Conservation (phyloP, 2,888 invertebrate species). For the Netelia fuscicornis region DNA sequence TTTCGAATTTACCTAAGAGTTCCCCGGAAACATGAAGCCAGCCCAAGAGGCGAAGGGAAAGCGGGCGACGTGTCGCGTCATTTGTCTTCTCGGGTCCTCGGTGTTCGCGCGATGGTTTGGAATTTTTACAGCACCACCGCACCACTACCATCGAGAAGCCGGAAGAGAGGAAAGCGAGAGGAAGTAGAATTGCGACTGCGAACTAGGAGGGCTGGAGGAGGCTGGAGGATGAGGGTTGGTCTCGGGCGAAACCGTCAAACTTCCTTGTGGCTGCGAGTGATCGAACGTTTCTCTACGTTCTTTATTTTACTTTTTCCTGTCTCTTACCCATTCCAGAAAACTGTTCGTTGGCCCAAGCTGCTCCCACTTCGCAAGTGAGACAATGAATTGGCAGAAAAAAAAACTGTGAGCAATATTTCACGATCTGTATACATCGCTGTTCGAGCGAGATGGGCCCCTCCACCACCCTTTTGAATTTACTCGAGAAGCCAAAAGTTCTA, state of each 20-base stretch:
- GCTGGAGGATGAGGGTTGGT: neutral
- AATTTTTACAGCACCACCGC: conserved; percentile 55
- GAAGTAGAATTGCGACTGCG: conserved; percentile 24
- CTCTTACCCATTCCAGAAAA: conserved; percentile 29
- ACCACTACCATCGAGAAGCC: conserved; percentile 24
- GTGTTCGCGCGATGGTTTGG: conserved; percentile 55
- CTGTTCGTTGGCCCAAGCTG: neutral
- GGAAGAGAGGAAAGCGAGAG: conserved; percentile 20
- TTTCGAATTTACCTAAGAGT: conserved; percentile 70
- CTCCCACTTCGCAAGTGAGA: conserved; percentile 33
- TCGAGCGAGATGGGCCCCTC: conserved; percentile 23
- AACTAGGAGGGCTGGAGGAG: neutral
- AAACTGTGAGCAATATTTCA: conserved; percentile 52
- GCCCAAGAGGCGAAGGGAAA: conserved; percentile 34
- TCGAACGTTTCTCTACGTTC: conserved; percentile 57
- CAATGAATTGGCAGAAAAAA: conserved; percentile 47
- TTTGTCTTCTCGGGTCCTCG: conserved; percentile 65
- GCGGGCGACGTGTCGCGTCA: conserved; percentile 56
- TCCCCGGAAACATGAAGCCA: conserved; percentile 34
- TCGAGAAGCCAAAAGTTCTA: conserved; percentile 49
- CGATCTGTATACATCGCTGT: conserved; percentile 37
- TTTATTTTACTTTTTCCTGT: conserved; percentile 38
- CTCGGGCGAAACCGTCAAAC: conserved; percentile 61
- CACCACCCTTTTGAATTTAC: conserved; percentile 53
- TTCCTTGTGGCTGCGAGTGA: conserved; percentile 54